Percentiles rank a stretch among this genome's conserved stretches.
Conservation (phyloP, 2,797 vertebrate genomes). For the Glossophaga mutica region DNA sequence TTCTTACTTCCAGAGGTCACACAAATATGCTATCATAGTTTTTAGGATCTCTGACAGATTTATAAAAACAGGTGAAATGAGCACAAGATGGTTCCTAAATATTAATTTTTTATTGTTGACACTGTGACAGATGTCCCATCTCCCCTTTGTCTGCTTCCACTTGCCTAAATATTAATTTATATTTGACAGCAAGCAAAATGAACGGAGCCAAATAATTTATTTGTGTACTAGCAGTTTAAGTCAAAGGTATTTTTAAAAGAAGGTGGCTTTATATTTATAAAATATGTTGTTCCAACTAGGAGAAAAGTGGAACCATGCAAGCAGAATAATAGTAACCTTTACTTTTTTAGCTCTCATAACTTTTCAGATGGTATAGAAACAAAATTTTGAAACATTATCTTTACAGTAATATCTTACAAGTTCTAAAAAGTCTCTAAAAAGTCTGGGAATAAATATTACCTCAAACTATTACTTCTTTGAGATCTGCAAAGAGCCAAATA, state of each 20-base stretch:
- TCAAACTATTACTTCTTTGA: slow-evolving; percentile 44
- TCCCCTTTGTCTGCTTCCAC: too few relatives aligned
- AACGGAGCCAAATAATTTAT: neutral
- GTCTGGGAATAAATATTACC: neutral
- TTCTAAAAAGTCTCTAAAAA: slow-evolving; percentile 16
- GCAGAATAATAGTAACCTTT: neutral
- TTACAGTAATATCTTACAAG: neutral
- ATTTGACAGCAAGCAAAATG: slow-evolving; percentile 33
- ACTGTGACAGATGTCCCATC: too few relatives aligned
- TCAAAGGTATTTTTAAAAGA: slow-evolving; percentile 26
- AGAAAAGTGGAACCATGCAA: slow-evolving; percentile 11
- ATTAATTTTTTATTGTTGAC: slow-evolving; percentile 17
- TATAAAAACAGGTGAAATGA: neutral
- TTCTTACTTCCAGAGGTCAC: slow-evolving; percentile 16
- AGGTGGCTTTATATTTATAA: slow-evolving; percentile 32
- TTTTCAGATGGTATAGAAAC: slow-evolving; percentile 12
- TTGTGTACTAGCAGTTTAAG: slow-evolving; percentile 48
- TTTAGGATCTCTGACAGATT: slow-evolving; percentile 35
- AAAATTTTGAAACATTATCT: neutral
- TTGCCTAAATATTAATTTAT: slow-evolving; percentile 55
- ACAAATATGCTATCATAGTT: neutral
- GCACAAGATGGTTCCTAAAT: slow-evolving; percentile 25
- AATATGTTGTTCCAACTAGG: neutral
- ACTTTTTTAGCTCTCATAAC: neutral
- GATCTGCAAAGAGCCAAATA: slow-evolving; percentile 2